Conservation (phyloP, 2,888 invertebrate genomes). For the Acanthopleura granulata region DNA sequence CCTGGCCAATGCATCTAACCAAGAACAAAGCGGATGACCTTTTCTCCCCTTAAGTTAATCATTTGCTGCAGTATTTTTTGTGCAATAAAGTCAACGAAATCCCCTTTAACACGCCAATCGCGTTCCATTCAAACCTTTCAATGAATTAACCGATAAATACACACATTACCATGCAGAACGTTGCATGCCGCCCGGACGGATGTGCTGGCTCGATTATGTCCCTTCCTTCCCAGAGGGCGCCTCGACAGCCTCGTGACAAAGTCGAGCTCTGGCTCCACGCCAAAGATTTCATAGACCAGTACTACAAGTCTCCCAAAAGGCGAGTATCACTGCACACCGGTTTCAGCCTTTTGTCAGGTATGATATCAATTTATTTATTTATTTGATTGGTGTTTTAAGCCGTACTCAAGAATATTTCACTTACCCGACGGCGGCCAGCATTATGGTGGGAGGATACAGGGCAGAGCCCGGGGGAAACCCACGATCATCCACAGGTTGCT, state of each 20-base stretch:
- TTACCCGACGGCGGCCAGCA: too few species aligned
- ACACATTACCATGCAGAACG: conserved; percentile 38
- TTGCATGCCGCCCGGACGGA: conserved; percentile 50
- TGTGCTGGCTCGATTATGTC: conserved; percentile 65
- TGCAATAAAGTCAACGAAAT: too few species aligned
- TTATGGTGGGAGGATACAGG: too few species aligned
- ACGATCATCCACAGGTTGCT: too few species aligned
- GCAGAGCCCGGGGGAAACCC: too few species aligned
- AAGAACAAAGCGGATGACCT: too few species aligned
- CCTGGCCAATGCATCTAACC: too few species aligned
- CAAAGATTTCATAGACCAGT: conserved; percentile 92
- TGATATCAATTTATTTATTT: neutral
- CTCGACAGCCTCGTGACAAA: conserved; percentile 44
- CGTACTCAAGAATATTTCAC: too few species aligned
- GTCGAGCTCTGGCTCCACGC: conserved; percentile 86
- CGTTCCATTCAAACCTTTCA: too few species aligned
- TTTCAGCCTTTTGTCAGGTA: neutral
- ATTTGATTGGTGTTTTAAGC: neutral
- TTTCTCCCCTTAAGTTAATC: too few species aligned
- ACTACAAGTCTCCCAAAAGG: conserved; percentile 93
- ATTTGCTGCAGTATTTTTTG: too few species aligned
- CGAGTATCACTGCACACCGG: conserved; percentile 59
- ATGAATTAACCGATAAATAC: neutral
- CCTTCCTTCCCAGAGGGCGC: conserved; percentile 35
- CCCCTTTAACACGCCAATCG: too few species aligned